A percentile compares a stretch with the other conserved stretches of the same genome.
Conservation (phyloP, 2,113 vertebrate genomes). For the Elachura formosa region DNA sequence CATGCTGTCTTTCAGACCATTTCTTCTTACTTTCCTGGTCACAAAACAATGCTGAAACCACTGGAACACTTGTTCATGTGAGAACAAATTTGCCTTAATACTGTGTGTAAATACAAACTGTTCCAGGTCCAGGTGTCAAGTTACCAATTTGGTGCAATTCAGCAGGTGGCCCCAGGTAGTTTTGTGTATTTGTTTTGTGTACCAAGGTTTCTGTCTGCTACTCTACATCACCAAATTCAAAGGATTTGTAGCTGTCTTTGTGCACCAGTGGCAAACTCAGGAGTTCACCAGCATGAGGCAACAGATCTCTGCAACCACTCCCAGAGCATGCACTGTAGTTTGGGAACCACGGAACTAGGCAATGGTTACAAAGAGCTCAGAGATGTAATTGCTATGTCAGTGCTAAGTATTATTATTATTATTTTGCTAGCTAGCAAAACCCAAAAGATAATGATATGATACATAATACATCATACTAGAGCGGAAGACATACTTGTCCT, state of each 20-base stretch:
- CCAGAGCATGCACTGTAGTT: neutral
- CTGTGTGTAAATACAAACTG: rapidly evolving
- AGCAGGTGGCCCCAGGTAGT: rapidly evolving
- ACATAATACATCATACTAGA: neutral
- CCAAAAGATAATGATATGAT: conserved; percentile 36
- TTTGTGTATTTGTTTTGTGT: rapidly evolving
- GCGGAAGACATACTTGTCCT: neutral
- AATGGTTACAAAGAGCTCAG: neutral
- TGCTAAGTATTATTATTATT: conserved; percentile 7
- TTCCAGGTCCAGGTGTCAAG: neutral
- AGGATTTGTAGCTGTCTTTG: neutral
- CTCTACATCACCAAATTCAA: neutral
- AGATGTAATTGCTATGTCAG: conserved; percentile 24
- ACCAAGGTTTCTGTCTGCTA: neutral
- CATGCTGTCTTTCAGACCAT: neutral
- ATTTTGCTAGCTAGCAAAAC: conserved; percentile 28
- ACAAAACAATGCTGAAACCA: neutral
- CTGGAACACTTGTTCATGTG: neutral
- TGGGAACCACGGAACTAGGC: neutral
- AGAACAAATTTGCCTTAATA: neutral
- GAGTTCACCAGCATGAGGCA: neutral
- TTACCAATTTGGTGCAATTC: rapidly evolving
- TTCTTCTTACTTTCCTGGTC: neutral
- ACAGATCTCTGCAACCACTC: neutral
- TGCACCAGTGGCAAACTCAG: rapidly evolving